Evolutionary conservation across 2,113 vertebrate species (phyloP).

Genomic region (Callaeas wilsoni): DNA sequence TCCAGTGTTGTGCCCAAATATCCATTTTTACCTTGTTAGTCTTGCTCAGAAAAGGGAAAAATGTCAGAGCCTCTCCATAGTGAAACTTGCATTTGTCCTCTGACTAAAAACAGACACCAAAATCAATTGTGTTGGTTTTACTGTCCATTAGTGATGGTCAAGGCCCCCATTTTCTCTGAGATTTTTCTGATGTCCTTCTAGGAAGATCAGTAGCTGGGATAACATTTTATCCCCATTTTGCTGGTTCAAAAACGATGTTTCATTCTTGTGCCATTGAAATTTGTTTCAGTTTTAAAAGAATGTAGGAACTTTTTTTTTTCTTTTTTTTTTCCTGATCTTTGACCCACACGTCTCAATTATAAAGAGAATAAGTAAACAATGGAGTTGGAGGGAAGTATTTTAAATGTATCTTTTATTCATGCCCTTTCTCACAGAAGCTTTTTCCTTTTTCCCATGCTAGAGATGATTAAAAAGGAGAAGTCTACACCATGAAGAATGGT

Average conservation of each 20-base stretch:
- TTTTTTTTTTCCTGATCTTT: neutral
- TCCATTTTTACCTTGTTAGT: neutral
- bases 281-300: neutral
- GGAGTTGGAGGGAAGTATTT: neutral
- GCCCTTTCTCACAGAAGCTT: neutral
- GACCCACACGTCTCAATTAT: neutral
- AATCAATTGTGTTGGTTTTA: neutral
- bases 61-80: neutral
- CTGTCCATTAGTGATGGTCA: neutral
- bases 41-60: neutral
- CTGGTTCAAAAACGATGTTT: neutral
- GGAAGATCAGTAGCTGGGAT: neutral
- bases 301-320: neutral
- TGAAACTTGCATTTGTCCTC: neutral
- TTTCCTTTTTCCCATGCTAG: neutral
- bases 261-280: neutral
- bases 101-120: neutral
- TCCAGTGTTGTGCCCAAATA: neutral
- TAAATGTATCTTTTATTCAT: neutral
- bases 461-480: constrained; percentile 19
- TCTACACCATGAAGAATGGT: neutral
- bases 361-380: neutral
- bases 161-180: neutral
- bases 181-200: neutral
- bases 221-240: neutral